phyloP scores from a whole-genome alignment of 2,797 vertebrate species.

The Kryptolebias ocellatus region DNA sequence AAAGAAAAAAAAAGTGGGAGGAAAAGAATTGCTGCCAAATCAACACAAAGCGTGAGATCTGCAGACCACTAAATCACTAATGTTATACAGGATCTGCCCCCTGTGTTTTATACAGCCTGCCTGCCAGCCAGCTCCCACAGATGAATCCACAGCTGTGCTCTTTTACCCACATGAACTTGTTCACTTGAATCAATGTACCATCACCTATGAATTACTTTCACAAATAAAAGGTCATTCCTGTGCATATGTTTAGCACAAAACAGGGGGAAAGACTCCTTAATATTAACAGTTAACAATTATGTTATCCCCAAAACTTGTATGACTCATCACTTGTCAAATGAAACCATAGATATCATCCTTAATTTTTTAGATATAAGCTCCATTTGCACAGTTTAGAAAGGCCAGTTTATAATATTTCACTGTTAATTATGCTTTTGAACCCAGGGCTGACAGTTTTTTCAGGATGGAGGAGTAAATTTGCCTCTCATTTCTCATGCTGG shows the following conservation, averaged over 20 bases:
- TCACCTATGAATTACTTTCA: constrained; percentile 46
- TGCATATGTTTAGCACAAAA: constrained; percentile 25
- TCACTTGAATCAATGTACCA: constrained; percentile 45
- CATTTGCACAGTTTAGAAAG: constrained; percentile 54
- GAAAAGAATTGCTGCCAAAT: constrained; percentile 66
- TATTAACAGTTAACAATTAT: constrained; percentile 21
- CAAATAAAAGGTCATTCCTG: constrained; percentile 32
- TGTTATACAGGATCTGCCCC: constrained; percentile 82
- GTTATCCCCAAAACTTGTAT: constrained; percentile 22
- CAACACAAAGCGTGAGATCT: constrained; percentile 80
- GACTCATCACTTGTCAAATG: constrained; percentile 32
- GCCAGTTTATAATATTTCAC: constrained; percentile 78
- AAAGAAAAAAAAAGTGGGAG: constrained; percentile 4
- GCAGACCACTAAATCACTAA: constrained; percentile 81
- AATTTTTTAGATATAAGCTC: constrained; percentile 22
- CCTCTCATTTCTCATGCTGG: constrained; percentile 65
- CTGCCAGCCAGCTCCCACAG: constrained; percentile 75
- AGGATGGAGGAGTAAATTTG: constrained; percentile 61
- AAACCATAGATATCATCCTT: constrained; percentile 38
- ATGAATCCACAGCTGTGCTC: constrained; percentile 69
- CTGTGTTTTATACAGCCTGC: constrained; percentile 75
- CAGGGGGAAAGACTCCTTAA: constrained; percentile 23
- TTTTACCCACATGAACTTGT: constrained; percentile 57
- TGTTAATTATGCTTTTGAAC: constrained; percentile 72
- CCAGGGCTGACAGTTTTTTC: constrained; percentile 66